Evolutionary conservation across 2,797 vertebrate genomes (phyloP).

Genomic region (Trichosurus vulpecula): DNA sequence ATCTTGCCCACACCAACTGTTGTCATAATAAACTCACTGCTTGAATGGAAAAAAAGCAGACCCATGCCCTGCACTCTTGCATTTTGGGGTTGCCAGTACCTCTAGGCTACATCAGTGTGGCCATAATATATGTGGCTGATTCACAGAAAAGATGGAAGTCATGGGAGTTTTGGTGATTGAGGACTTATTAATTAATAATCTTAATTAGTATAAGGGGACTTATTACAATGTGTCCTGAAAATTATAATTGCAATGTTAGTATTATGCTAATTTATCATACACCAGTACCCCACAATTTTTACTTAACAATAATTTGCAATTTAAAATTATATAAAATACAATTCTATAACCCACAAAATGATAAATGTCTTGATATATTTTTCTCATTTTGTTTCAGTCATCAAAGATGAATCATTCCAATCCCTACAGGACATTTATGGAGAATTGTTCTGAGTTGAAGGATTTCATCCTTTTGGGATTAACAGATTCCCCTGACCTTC

Average conservation of each 20-base stretch:
- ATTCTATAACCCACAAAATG: background rate
- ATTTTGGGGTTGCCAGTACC: no score
- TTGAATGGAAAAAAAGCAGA: no score
- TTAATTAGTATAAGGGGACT: background rate
- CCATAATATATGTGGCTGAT: background rate
- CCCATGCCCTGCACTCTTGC: no score
- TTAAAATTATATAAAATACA: background rate
- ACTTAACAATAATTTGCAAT: background rate
- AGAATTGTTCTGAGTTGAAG: background rate
- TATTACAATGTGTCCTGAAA: background rate
- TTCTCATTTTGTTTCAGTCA: background rate
- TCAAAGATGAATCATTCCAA: background rate
- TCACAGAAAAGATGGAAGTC: background rate
- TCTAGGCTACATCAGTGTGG: background rate
- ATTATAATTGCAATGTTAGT: background rate
- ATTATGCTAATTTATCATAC: background rate
- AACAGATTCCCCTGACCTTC: background rate
- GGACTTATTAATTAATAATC: background rate
- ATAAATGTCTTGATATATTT: background rate
- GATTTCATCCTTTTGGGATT: constrained; percentile 41
- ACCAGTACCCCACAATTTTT: background rate
- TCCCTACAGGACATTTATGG: background rate
- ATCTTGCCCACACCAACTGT: no score
- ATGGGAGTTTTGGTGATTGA: background rate
- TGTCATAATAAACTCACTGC: no score